phyloP scores from a whole-genome alignment of 2,888 invertebrate genomes.

The Plutella xylostella region DNA sequence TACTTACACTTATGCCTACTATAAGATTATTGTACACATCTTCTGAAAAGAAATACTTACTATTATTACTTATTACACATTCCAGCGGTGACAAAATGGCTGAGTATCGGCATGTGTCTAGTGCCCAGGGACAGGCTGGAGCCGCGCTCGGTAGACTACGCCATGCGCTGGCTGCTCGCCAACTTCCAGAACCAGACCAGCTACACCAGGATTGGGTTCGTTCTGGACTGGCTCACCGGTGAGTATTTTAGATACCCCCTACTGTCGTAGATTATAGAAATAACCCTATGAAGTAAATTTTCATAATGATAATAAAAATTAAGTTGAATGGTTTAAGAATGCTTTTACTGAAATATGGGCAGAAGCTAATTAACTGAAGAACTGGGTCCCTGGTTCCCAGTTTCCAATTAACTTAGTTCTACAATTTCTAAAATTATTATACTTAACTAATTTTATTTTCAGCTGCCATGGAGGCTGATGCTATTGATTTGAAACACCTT shows the following conservation, averaged over 20 bases:
- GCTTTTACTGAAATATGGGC: too few relatives aligned
- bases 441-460: slow-evolving; percentile 23
- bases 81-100: slow-evolving; percentile 57
- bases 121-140: slow-evolving; percentile 44
- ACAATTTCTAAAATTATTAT: too few relatives aligned
- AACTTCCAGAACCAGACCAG: slow-evolving; percentile 35
- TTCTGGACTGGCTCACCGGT: slow-evolving; percentile 62
- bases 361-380: too few relatives aligned
- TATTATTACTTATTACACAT: slow-evolving; percentile 14
- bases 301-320: too few relatives aligned
- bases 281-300: too few relatives aligned
- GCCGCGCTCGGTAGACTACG: slow-evolving; percentile 43
- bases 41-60: too few relatives aligned
- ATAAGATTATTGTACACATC: slow-evolving; percentile 9
- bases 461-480: slow-evolving; percentile 56
- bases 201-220: slow-evolving; percentile 40
- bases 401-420: too few relatives aligned
- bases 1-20: slow-evolving; percentile 3
- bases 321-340: too few relatives aligned
- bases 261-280: too few relatives aligned
- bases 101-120: slow-evolving; percentile 45
- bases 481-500: slow-evolving; percentile 41
- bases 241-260: too few relatives aligned
- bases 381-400: too few relatives aligned
- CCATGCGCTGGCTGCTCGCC: slow-evolving; percentile 50